Base-by-base conservation (phyloP, 2,888 invertebrate genomes). In the Pomacea canaliculata region DNA sequence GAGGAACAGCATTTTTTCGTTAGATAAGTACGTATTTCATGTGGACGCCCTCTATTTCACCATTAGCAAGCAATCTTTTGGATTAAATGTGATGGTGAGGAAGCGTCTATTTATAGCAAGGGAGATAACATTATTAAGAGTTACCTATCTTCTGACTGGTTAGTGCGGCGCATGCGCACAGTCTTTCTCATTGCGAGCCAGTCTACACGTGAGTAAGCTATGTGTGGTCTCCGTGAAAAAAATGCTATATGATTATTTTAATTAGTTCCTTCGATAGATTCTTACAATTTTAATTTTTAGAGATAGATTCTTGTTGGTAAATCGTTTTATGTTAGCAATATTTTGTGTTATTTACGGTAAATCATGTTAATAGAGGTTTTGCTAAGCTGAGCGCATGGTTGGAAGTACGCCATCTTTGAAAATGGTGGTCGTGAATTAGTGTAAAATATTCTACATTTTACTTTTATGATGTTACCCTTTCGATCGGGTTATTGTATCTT, bases 81-180 rank as follows among this genome's bases (percentile, higher is more conserved):
- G 37, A 37, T 37, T 37, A 37, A 37, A 37, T 37, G 37, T 37
- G 37, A 37, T 37, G 37, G 5, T 37, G 37, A 37, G 37, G 37
- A 37, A 37, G 37, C 12, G 19, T 37, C 68, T 68, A n/a, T 13
- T 68, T 27, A 37, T 37, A 68, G 37, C 68, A 68, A 68, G 68
- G 68, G 68, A 68, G 18, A 8, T 46, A 68, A 68, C 48, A 12
- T 13, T 46, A 19, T 27, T n/a, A 68, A 10, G 12, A 27, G 48
- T 46, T 46, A 12, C 37, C 27, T 37, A 49, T 68, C 27, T 62
- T n/a, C 48, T 68, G 68, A 72, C 67, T 51, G 27, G 48, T 48
- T 67, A 66, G 66, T 68, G 60, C 48, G 67, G 73, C 76, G 78
- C 78, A 78, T 78, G 78, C 76, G 76, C 69, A 59, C 71, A 67